Evolutionary conservation across 2,888 invertebrate genomes (phyloP).

Genomic region (Rotaria macrura): DNA sequence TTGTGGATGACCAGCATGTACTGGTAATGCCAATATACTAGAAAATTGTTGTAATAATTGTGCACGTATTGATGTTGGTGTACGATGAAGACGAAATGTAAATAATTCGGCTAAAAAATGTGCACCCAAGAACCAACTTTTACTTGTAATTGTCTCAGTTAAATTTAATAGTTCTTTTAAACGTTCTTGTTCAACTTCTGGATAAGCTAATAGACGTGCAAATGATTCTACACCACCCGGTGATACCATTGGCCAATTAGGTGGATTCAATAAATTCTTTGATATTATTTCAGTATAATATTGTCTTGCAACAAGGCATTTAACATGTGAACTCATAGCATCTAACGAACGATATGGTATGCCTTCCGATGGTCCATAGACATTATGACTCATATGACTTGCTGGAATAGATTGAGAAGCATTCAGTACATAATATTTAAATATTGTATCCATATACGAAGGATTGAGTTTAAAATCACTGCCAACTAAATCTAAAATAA

Average conservation of each 20-base stretch:
- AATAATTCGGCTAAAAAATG: constrained; percentile 91
- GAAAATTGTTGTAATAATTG: constrained; percentile 9
- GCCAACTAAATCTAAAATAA: background rate
- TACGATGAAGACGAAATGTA: constrained; percentile 85
- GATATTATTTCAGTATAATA: background rate
- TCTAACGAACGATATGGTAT: background rate
- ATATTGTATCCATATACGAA: background rate
- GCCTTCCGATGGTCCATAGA: background rate
- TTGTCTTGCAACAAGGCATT: background rate
- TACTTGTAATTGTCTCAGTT: constrained; percentile 76
- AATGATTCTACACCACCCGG: constrained; percentile 89
- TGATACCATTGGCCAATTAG: constrained; percentile 53
- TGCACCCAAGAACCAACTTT: constrained; percentile 87
- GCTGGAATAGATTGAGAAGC: background rate
- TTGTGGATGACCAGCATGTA: background rate
- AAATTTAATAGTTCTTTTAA: constrained; percentile 78
- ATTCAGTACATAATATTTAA: background rate
- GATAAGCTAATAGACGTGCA: constrained; percentile 78
- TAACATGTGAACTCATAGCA: background rate
- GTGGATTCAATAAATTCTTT: background rate
- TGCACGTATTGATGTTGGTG: constrained; percentile 52
- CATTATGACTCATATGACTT: background rate
- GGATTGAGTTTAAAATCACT: background rate
- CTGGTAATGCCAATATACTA: background rate
- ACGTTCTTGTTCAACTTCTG: constrained; percentile 87